phyloP scores from a whole-genome alignment of 2,888 invertebrate genomes.

The Dryobota labecula region DNA sequence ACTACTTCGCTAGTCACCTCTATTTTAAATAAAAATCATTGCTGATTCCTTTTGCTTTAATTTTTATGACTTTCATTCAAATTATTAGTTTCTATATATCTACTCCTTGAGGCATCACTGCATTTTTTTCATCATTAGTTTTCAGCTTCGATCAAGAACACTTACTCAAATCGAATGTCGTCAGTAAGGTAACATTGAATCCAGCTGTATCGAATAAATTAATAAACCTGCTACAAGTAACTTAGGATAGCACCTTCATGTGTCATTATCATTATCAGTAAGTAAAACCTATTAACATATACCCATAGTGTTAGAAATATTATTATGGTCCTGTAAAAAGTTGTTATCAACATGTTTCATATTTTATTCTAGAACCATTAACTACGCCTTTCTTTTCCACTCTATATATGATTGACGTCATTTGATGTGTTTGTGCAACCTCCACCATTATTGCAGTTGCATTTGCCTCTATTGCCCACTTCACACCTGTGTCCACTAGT shows the following conservation, averaged over 20 bases:
- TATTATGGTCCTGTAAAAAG: not conserved
- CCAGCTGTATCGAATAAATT: too few relatives aligned
- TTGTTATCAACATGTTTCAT: slow-evolving; percentile 9
- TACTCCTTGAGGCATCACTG: not conserved
- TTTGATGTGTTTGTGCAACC: slow-evolving; percentile 9
- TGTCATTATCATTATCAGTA: not conserved
- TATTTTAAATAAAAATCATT: not conserved
- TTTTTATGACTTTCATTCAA: not conserved
- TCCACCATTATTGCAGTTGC: slow-evolving; percentile 5
- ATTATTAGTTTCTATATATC: not conserved
- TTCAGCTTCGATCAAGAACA: not conserved
- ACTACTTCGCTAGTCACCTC: not conserved
- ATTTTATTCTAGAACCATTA: slow-evolving; percentile 12
- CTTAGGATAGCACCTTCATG: not conserved
- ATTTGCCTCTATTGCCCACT: slow-evolving; percentile 31
- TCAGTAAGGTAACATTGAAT: too few relatives aligned
- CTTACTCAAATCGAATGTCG: not conserved
- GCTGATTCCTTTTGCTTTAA: not conserved
- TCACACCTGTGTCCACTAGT: slow-evolving; percentile 37
- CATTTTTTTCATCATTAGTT: not conserved
- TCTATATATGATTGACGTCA: slow-evolving; percentile 22
- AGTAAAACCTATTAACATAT: not conserved
- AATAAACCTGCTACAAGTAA: not conserved
- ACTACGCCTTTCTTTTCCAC: slow-evolving; percentile 36
- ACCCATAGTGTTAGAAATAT: not conserved